These are phyloP conservation scores for Rhineura floridana DNA, from an alignment of 2,113 vertebrate genomes.

Conservation along the genomic window DNA sequence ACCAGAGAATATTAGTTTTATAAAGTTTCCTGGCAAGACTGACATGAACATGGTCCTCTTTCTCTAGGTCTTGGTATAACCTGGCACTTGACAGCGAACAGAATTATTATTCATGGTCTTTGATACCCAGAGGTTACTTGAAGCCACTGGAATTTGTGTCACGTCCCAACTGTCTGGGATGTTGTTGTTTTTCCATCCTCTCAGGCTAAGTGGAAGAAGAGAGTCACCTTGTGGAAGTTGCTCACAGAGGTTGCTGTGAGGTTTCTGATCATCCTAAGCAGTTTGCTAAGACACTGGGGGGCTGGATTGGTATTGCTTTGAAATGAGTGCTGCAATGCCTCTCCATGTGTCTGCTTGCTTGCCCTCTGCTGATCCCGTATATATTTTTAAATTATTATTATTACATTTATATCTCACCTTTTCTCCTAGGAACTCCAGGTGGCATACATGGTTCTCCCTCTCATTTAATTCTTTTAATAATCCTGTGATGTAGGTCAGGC, in stretches of 20 bases:
- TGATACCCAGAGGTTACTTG: background rate
- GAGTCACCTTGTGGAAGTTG: background rate
- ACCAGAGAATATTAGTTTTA: conserved; percentile 38
- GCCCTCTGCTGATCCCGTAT: background rate
- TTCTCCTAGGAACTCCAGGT: too few relatives aligned
- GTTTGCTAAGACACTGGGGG: background rate
- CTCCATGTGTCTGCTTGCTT: background rate
- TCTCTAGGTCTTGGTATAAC: background rate
- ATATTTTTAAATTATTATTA: background rate
- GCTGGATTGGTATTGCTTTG: background rate
- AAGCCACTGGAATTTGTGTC: background rate
- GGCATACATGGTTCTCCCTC: too few relatives aligned
- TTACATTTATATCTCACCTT: too few relatives aligned
- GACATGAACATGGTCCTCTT: background rate
- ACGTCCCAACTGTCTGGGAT: background rate
- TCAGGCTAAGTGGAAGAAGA: background rate
- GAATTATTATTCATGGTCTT: background rate
- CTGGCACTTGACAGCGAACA: background rate
- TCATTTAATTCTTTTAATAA: too few relatives aligned
- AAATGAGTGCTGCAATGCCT: background rate
- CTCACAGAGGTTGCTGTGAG: background rate
- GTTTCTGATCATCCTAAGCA: background rate
- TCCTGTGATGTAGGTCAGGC: background rate
- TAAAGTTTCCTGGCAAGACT: background rate
- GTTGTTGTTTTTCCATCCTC: background rate